Evolutionary conservation across 2,888 invertebrate species (phyloP).

Genomic region (Sinotaia quadrata): DNA sequence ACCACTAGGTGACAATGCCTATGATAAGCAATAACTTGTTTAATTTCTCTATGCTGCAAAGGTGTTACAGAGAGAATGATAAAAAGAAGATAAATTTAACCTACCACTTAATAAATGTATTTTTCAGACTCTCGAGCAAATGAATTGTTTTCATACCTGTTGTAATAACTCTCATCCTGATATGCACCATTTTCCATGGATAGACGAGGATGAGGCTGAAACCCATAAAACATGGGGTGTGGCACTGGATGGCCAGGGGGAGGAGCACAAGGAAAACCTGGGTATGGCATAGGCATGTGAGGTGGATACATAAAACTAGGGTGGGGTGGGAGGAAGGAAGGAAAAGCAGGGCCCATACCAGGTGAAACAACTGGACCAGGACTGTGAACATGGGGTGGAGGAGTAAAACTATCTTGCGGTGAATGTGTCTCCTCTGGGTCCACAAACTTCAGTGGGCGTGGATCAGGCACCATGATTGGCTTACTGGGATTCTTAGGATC

Average conservation of each 20-base stretch:
- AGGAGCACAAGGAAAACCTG: conserved; percentile 6
- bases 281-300: conserved; percentile 30
- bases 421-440: conserved; percentile 42
- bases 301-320: conserved; percentile 38
- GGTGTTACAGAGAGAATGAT: no score
- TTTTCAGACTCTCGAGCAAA: no score
- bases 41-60: no score
- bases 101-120: no score
- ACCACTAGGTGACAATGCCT: no score
- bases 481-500: conserved; percentile 68
- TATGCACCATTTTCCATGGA: conserved; percentile 17
- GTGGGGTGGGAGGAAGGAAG: conserved; percentile 27
- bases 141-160: conserved; percentile 35
- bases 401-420: conserved; percentile 28
- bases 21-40: no score
- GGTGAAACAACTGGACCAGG: conserved; percentile 22
- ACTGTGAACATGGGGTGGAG: conserved; percentile 24
- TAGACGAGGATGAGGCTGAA: conserved; percentile 28
- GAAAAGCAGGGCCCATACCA: conserved; percentile 20
- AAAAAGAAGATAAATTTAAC: no score
- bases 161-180: conserved; percentile 43
- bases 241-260: conserved; percentile 35
- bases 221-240: conserved; percentile 32
- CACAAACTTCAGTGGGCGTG: conserved; percentile 44
- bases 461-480: conserved; percentile 54